phyloP scores from a whole-genome alignment of 2,797 vertebrate genomes.

The Oryzias sinensis region DNA sequence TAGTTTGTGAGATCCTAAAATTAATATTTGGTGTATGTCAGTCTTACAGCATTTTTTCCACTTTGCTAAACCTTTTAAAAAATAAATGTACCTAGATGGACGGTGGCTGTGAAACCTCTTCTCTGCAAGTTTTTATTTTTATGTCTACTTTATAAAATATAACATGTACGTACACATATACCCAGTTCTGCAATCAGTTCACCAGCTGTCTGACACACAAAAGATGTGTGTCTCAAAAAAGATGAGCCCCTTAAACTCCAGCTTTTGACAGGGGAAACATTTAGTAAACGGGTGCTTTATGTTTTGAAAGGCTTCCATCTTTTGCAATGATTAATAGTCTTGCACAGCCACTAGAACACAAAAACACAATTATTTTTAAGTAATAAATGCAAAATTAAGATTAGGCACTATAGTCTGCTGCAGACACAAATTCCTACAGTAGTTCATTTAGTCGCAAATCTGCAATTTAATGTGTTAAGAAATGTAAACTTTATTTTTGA shows the following conservation, averaged over 20 bases:
- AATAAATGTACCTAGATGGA: no score
- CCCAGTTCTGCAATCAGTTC: not conserved
- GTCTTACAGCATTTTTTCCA: slow-evolving; percentile 30
- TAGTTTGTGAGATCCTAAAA: slow-evolving; percentile 56
- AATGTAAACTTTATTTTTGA: no score
- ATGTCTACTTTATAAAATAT: slow-evolving; percentile 39
- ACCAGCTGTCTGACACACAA: slow-evolving; percentile 5
- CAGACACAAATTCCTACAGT: no score
- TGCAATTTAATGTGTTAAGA: no score
- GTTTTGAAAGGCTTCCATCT: not conserved
- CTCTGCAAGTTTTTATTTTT: not conserved
- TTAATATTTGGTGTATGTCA: slow-evolving; percentile 42
- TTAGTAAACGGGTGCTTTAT: not conserved
- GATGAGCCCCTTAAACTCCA: slow-evolving; percentile 20
- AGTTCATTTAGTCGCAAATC: no score
- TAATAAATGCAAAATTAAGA: no score
- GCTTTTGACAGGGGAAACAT: slow-evolving; percentile 4
- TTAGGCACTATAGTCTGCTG: no score
- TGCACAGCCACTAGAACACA: no score
- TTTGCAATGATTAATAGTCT: not conserved
- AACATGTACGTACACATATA: slow-evolving; percentile 36
- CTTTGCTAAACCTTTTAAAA: not conserved
- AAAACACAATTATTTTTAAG: no score
- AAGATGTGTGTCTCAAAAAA: slow-evolving; percentile 22
- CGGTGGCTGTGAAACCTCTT: no score